Evolutionary conservation across 35 echinoderm and acorn worm genomes (phyloP), one percentile per base, ranked within the genome.

Genomic region (Ptychodera flava): DNA sequence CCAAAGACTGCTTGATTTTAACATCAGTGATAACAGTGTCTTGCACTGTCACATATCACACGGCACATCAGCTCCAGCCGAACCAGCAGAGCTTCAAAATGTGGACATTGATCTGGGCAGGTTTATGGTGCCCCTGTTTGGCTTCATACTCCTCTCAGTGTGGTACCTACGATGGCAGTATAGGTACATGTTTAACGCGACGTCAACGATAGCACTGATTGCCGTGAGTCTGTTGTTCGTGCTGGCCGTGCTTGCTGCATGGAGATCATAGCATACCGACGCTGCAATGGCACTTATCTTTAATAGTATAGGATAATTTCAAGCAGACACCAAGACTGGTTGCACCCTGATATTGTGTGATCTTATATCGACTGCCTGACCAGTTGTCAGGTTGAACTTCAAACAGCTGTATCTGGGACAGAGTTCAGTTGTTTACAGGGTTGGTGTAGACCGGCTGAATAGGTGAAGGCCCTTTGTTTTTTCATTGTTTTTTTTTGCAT

Each of bases 131-230:
- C 96, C 96, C 32, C 79, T 99, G 0, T 99, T 99, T 86, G 93
- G 90, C 1, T 92, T 93, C 45, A 94, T 93, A 35, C 88, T 99
- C 38, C 92, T 87, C 16, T 94, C 94, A 85, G 93, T 99, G 33
- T 99, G 96, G 96, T 99, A 99, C 78, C 77, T 99, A n/a, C 86
- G 96, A 33, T 94, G 91, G 85, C 93, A 99, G 77, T 99, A 99
- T 36, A 86, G 93, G 16, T 94, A 94, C 36, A 92, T 99, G 90
- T 99, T 99, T 86, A 99, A 93, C 84, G 93, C 96, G 1, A 99
- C 93, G 38, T 99, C 96, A 12, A 99, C 96, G 15, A 84, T 99
- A 35, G 94, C 96, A n/a, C 87, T 99, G n/a, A 85, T 91, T 77
- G 96, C 89, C 81, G 96, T 99, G 16, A 94, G 90, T 28, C 88